Conservation (phyloP, 2,797 vertebrate genomes). For the Poecilia velifera region DNA sequence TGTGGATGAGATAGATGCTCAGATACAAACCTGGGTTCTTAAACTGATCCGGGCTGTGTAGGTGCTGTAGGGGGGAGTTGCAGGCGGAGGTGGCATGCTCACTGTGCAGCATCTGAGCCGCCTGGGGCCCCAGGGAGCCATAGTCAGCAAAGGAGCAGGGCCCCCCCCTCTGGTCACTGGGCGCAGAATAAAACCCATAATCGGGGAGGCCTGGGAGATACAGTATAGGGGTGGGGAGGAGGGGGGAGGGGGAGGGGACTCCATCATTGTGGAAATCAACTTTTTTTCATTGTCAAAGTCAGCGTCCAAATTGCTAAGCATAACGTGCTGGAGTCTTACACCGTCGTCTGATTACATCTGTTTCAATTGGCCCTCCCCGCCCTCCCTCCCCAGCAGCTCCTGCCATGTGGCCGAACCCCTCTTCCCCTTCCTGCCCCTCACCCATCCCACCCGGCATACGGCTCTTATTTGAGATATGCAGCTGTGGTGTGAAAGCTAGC, state of each 20-base stretch:
- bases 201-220: conserved; percentile 87
- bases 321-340: conserved; percentile 47
- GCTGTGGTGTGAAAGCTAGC: conserved; percentile 33
- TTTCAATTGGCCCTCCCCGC: conserved; percentile 64
- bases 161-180: conserved; percentile 89
- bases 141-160: conserved; percentile 90
- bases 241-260: conserved; percentile 71
- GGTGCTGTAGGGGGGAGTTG: conserved; percentile 85
- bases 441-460: conserved; percentile 43
- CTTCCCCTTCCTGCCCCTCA: background rate
- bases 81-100: conserved; percentile 89
- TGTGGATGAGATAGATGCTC: conserved; percentile 77
- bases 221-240: conserved; percentile 78
- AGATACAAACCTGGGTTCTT: conserved; percentile 88
- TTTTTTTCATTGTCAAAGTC: conserved; percentile 75
- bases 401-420: conserved; percentile 61
- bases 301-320: conserved; percentile 72
- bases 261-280: conserved; percentile 83
- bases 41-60: conserved; percentile 88
- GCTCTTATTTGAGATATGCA: conserved; percentile 49
- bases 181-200: conserved; percentile 91
- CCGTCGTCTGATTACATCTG: conserved; percentile 49
- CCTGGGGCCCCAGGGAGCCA: conserved; percentile 88
- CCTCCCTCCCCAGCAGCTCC: conserved; percentile 70
- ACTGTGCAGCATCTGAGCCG: conserved; percentile 89